Conservation (phyloP, 2,113 vertebrate species). For the Pseudonaja textilis region DNA sequence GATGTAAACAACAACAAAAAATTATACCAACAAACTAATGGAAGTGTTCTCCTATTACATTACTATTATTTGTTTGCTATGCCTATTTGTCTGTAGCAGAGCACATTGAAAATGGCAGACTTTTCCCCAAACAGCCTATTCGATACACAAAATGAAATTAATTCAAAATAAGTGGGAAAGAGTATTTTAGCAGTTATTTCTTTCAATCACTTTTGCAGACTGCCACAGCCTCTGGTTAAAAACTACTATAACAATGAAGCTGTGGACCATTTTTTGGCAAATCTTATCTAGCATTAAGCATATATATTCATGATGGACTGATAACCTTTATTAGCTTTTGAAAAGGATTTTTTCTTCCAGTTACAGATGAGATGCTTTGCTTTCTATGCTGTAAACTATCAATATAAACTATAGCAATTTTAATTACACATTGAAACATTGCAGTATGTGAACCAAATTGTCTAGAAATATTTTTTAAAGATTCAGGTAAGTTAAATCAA, state of each 20-base stretch:
- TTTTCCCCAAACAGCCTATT: background rate
- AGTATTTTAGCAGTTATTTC: background rate
- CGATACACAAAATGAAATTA: background rate
- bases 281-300: background rate
- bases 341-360: conserved; percentile 22
- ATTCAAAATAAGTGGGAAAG: background rate
- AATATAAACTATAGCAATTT: background rate
- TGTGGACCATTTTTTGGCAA: background rate
- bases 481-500: background rate
- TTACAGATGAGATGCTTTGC: conserved; percentile 16
- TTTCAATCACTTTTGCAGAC: background rate
- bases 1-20: background rate
- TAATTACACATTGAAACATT: background rate
- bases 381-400: background rate
- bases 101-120: background rate
- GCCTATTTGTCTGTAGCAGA: background rate
- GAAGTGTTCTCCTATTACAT: background rate
- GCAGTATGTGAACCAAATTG: background rate
- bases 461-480: background rate
- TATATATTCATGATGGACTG: background rate
- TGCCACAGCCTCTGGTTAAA: background rate
- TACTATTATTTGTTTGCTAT: background rate
- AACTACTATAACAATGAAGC: background rate
- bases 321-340: background rate
- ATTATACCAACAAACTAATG: background rate